phyloP scores from a whole-genome alignment of 2,113 vertebrate species.

The Solea solea region DNA sequence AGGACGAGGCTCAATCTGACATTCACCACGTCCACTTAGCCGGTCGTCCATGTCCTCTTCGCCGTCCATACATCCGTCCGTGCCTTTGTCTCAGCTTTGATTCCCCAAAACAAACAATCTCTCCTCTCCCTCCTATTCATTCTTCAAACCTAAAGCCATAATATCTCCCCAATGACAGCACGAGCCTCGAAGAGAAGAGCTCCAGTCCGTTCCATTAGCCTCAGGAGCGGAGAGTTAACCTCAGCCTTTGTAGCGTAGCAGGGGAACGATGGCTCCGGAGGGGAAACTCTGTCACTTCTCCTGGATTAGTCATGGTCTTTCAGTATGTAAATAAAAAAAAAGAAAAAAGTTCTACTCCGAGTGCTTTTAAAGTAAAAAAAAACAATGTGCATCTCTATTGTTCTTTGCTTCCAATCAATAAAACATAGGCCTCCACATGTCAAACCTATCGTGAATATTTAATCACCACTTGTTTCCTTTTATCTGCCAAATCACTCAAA shows the following conservation, averaged over 20 bases:
- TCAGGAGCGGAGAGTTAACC: constrained; percentile 66
- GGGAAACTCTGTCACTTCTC: constrained; percentile 36
- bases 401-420: constrained; percentile 80
- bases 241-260: constrained; percentile 56
- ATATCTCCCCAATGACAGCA: constrained; percentile 76
- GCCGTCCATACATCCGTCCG: constrained; percentile 24
- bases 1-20: constrained; percentile 65
- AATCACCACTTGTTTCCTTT: constrained; percentile 77
- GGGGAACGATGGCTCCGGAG: constrained; percentile 57
- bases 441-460: constrained; percentile 78
- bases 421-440: constrained; percentile 74
- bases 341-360: constrained; percentile 39
- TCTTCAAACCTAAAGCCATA: constrained; percentile 72
- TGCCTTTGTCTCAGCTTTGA: constrained; percentile 64
- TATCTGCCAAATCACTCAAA: constrained; percentile 65
- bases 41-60: constrained; percentile 27
- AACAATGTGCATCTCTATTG: constrained; percentile 65
- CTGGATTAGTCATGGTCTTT: constrained; percentile 7
- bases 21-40: constrained; percentile 68
- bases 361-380: constrained; percentile 66
- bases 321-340: background rate
- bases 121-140: constrained; percentile 49
- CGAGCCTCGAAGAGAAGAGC: constrained; percentile 56
- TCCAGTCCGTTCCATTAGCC: constrained; percentile 71
- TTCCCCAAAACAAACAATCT: constrained; percentile 65